A percentile compares a stretch with the other conserved stretches of the same genome.
These are phyloP conservation scores for Atta colombica DNA, from an alignment of 1,140 invertebrate species.

Conservation along the genomic window DNA sequence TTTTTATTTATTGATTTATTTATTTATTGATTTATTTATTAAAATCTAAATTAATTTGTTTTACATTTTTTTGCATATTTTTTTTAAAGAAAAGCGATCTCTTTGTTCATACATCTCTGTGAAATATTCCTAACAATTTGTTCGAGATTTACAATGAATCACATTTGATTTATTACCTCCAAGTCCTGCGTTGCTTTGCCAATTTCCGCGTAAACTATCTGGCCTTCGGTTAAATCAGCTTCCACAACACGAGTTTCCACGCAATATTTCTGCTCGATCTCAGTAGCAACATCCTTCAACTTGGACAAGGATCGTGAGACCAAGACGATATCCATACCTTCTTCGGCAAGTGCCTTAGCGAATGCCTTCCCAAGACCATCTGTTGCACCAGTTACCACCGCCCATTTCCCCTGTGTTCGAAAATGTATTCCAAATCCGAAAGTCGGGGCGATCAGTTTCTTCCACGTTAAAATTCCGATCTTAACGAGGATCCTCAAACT, in stretches of 20 bases:
- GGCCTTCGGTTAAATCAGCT: constrained; percentile 93
- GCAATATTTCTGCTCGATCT: constrained; percentile 92
- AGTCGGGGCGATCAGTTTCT: constrained; percentile 81
- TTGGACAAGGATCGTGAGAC: constrained; percentile 95
- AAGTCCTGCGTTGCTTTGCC: constrained; percentile 91
- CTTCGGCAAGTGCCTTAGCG: constrained; percentile 92
- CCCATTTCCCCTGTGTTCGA: constrained; percentile 82
- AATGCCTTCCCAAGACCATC: constrained; percentile 98
- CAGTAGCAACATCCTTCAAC: constrained; percentile 92
- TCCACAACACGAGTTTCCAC: constrained; percentile 94
- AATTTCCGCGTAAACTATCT: constrained; percentile 92
- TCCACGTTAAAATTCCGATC: constrained; percentile 79
- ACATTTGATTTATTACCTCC: constrained; percentile 86
- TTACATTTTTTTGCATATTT: background rate
- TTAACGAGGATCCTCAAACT: constrained; percentile 79
- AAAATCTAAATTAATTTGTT: too few relatives aligned
- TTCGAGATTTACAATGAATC: background rate
- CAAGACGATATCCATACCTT: constrained; percentile 95
- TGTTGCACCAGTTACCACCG: constrained; percentile 95
- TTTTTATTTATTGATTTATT: too few relatives aligned
- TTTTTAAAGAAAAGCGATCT: background rate
- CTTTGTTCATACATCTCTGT: background rate
- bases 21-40: too few relatives aligned
- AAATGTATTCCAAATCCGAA: constrained; percentile 82
- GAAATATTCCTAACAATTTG: background rate